Evolutionary conservation across 64 coral and sea anemone genomes (phyloP).

Genomic region (Stylophora pistillata): DNA sequence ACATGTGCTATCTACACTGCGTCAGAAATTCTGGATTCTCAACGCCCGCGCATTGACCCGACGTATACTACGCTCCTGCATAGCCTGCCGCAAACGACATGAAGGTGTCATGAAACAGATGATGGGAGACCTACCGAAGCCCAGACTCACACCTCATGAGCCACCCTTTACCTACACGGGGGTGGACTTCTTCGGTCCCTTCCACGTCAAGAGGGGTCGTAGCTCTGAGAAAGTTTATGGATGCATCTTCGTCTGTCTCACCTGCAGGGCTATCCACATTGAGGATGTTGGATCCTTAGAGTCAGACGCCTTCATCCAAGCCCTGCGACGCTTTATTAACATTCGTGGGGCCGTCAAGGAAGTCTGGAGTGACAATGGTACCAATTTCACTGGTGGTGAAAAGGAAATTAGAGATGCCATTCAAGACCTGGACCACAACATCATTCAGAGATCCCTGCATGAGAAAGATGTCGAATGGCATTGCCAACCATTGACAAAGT

Average conservation of each 20-base stretch:
- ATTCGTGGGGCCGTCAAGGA: slow-evolving; percentile 15
- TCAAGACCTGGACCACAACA: no score
- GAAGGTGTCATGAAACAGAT: slow-evolving; percentile 29
- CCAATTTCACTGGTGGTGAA: slow-evolving; percentile 33
- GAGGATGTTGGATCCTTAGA: slow-evolving; percentile 56
- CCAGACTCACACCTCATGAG: slow-evolving; percentile 27
- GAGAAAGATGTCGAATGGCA: no score
- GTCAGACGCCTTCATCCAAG: slow-evolving; percentile 50
- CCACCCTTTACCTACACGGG: slow-evolving; percentile 67
- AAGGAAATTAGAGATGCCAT: slow-evolving; percentile 21
- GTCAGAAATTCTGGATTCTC: slow-evolving; percentile 45
- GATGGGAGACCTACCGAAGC: slow-evolving; percentile 57
- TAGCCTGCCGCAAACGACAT: slow-evolving; percentile 39
- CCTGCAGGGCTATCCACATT: slow-evolving; percentile 25
- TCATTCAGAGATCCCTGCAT: no score
- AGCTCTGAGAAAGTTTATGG: slow-evolving; percentile 13
- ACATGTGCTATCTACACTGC: background rate
- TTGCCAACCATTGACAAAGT: no score
- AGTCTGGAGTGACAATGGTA: slow-evolving; percentile 47
- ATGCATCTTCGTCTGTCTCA: slow-evolving; percentile 45
- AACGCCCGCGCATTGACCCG: slow-evolving; percentile 3
- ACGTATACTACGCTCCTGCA: slow-evolving; percentile 7
- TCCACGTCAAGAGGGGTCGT: slow-evolving; percentile 55
- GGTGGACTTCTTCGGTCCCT: slow-evolving; percentile 49
- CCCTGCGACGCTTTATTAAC: slow-evolving; percentile 27